Evolutionary conservation across 64 coral and sea anemone species (phyloP).

Genomic region (Actinia equina): DNA sequence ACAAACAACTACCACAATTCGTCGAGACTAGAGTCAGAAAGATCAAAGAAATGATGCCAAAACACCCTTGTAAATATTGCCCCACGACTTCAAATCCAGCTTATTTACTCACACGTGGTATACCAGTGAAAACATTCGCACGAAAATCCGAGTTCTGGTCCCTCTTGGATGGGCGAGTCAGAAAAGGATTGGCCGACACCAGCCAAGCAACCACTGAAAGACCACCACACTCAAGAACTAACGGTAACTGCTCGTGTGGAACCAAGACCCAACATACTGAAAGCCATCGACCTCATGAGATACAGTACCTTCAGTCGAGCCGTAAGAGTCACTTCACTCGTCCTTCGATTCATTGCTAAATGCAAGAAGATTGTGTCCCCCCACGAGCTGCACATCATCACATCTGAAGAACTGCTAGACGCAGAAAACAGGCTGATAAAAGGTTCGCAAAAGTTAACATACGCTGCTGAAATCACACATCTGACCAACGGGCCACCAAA

Average conservation of each 20-base stretch:
- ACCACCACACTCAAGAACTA: not conserved
- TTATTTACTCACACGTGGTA: conserved; percentile 45
- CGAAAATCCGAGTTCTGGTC: conserved; percentile 23
- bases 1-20: conserved; percentile 35
- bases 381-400: not conserved
- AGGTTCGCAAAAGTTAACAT: not conserved
- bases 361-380: not conserved
- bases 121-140: not conserved
- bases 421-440: conserved; percentile 25
- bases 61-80: conserved; percentile 34
- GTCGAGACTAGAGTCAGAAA: conserved; percentile 32
- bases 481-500: not conserved
- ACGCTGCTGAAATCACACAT: not conserved
- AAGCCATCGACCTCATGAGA: conserved; percentile 35
- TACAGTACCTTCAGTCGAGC: conserved; percentile 36
- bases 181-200: conserved; percentile 20
- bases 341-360: conserved; percentile 16
- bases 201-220: not conserved
- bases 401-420: not conserved
- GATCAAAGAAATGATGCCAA: conserved; percentile 29
- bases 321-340: conserved; percentile 46
- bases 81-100: conserved; percentile 50
- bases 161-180: conserved; percentile 29
- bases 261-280: conserved; percentile 27
- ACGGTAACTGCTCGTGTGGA: not conserved